phyloP scores from a whole-genome alignment of 2,888 invertebrate genomes.

The Mythimna lalbum region DNA sequence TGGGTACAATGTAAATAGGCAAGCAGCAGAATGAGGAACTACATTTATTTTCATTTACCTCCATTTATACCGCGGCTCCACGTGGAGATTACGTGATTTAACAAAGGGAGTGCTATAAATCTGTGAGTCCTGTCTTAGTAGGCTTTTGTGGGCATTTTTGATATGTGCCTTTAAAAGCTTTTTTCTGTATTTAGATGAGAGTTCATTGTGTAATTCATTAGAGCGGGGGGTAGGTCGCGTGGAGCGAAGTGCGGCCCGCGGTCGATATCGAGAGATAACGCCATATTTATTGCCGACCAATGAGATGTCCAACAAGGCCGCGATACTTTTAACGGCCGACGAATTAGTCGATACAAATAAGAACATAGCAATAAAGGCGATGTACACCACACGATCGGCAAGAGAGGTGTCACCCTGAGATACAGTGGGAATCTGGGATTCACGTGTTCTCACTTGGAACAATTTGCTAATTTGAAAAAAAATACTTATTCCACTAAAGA shows the following conservation, averaged over 20 bases:
- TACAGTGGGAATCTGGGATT: constrained; percentile 35
- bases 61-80: constrained; percentile 89
- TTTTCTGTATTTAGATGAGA: constrained; percentile 91
- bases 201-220: constrained; percentile 91
- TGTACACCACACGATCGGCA: constrained; percentile 43
- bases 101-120: constrained; percentile 90
- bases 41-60: constrained; percentile 90
- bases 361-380: constrained; percentile 68
- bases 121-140: constrained; percentile 89
- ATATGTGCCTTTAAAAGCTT: constrained; percentile 91
- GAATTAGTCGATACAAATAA: constrained; percentile 86
- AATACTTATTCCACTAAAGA: background rate
- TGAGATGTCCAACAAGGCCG: constrained; percentile 85
- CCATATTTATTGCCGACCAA: constrained; percentile 86
- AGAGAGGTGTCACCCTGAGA: constrained; percentile 46
- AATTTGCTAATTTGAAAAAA: constrained; percentile 8
- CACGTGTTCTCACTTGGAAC: background rate
- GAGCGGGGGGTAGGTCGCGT: constrained; percentile 85
- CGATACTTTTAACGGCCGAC: constrained; percentile 84
- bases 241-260: constrained; percentile 81
- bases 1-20: constrained; percentile 87
- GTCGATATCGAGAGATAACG: constrained; percentile 89
- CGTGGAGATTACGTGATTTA: constrained; percentile 91
- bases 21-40: constrained; percentile 89
- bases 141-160: constrained; percentile 91